phyloP scores from a whole-genome alignment of 2,888 invertebrate species.

The Scaptomyza caliginosa region DNA sequence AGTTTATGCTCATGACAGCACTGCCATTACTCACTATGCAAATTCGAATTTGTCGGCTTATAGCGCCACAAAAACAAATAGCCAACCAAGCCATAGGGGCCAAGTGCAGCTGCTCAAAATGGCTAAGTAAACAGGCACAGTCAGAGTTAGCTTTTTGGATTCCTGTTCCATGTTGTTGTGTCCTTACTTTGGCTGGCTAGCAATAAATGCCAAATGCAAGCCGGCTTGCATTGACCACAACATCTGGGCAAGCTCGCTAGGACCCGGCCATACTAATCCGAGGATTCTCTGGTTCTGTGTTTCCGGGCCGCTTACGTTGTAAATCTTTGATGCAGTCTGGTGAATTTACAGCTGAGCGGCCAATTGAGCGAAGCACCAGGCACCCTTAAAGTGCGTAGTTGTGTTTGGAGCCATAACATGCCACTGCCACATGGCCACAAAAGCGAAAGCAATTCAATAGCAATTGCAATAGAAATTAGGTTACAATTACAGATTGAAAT shows the following conservation, averaged over 20 bases:
- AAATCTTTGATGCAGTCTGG: slow-evolving; percentile 76
- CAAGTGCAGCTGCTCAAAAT: slow-evolving; percentile 72
- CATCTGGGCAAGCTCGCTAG: slow-evolving; percentile 52
- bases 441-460: slow-evolving; percentile 45
- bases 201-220: slow-evolving; percentile 79
- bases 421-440: slow-evolving; percentile 32
- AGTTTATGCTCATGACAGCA: slow-evolving; percentile 47
- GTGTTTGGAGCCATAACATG: slow-evolving; percentile 49
- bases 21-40: slow-evolving; percentile 38
- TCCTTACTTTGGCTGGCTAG: slow-evolving; percentile 6
- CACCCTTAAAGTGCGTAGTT: slow-evolving; percentile 65
- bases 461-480: slow-evolving; percentile 25
- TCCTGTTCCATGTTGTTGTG: not conserved
- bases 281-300: slow-evolving; percentile 5
- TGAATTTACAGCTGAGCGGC: slow-evolving; percentile 76
- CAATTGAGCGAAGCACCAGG: slow-evolving; percentile 65
- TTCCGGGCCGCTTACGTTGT: slow-evolving; percentile 48
- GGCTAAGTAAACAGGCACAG: slow-evolving; percentile 50
- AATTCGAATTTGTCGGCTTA: slow-evolving; percentile 63
- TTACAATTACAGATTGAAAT: slow-evolving; percentile 1
- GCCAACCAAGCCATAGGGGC: slow-evolving; percentile 61
- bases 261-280: slow-evolving; percentile 25
- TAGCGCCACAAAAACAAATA: slow-evolving; percentile 45
- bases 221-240: slow-evolving; percentile 56
- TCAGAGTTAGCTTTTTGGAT: not conserved